These are phyloP conservation scores for Carettochelys insculpta DNA, from an alignment of 2,113 vertebrate genomes.

Conservation along the genomic window DNA sequence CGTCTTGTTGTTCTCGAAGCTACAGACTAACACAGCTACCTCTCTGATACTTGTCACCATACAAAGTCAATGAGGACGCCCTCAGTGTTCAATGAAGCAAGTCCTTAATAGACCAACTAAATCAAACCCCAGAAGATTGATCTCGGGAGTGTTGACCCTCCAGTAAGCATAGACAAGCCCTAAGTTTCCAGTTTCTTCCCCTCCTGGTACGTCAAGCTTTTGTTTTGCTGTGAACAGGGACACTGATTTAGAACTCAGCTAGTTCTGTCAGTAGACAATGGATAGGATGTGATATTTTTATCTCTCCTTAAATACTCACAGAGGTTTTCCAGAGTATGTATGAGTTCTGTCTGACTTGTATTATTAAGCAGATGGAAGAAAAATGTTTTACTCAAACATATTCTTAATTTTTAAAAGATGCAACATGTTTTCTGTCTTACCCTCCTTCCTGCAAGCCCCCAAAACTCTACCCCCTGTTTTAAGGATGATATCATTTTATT, in stretches of 20 bases:
- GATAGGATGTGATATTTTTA: not conserved
- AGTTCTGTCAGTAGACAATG: not conserved
- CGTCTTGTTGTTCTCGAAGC: too few species aligned
- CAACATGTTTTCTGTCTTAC: not conserved
- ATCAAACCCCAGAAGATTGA: too few species aligned
- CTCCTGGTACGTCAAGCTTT: not conserved
- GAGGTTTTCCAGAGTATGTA: not conserved
- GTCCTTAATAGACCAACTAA: too few species aligned
- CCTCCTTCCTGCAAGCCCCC: rapidly evolving
- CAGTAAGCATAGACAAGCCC: too few species aligned
- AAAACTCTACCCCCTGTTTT: not conserved
- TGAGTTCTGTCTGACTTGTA: not conserved
- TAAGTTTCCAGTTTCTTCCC: not conserved
- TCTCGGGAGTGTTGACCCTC: too few species aligned
- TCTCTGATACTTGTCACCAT: too few species aligned
- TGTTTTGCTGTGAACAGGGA: not conserved
- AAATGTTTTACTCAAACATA: not conserved
- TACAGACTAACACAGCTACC: too few species aligned
- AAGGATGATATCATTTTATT: not conserved
- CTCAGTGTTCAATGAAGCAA: too few species aligned
- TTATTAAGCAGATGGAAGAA: slow-evolving; percentile 1
- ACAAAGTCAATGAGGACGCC: too few species aligned
- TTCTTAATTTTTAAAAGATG: not conserved
- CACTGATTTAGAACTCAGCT: not conserved
- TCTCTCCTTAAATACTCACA: not conserved